Evolutionary conservation across 2,113 vertebrate genomes (phyloP), one percentile per base, ranked within the genome.

Genomic region (Neolamprologus fasciatus): DNA sequence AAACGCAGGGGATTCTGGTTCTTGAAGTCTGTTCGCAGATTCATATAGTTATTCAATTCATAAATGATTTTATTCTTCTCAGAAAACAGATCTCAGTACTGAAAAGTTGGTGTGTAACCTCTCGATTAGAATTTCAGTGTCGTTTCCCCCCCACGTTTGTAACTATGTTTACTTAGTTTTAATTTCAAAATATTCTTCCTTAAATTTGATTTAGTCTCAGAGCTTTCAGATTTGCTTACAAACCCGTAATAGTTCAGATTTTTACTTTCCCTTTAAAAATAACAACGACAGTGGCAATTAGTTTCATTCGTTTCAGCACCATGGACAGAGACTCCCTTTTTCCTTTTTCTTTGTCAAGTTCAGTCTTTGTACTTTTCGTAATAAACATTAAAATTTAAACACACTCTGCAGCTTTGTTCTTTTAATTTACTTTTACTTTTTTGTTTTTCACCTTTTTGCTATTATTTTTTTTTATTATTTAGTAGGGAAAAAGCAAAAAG

Each of bases 231-330:
- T 66, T 35, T 6, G 1, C 13, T 4, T 45, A 2, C 5, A 79
- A 76, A 28, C 7, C 4, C 4, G 12, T 21, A 45, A 3, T 26
- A 28, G 37, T 68, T 19, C 4, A 35, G 9, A 5, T 5, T 84
- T 51, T 1, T 51, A 45, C 14, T 4, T 17, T 51, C 26, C 10
- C 8, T 86, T 47, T 57, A 33, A 8, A 66, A 6, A 5, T 17
- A 66, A n/a, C 53, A 57, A 7, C 17, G 47, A 37, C 83, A 81
- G 13, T 26, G 81, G 26, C 33, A 80, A 55, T 71, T 13, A 5
- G 71, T 28, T 19, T 35, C 26, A 31, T 85, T 84, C 14, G 88
- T 91, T 97, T 97, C 96, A 97, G 96, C 92, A 97, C 96, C 96
- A 96, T 82, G 96, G 96, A 96, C 95, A 97, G 96, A 76, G 93